Evolutionary conservation across 2,113 vertebrate species (phyloP), one percentile per base, ranked within the genome.

Genomic region (Sinocyclocheilus grahami): DNA sequence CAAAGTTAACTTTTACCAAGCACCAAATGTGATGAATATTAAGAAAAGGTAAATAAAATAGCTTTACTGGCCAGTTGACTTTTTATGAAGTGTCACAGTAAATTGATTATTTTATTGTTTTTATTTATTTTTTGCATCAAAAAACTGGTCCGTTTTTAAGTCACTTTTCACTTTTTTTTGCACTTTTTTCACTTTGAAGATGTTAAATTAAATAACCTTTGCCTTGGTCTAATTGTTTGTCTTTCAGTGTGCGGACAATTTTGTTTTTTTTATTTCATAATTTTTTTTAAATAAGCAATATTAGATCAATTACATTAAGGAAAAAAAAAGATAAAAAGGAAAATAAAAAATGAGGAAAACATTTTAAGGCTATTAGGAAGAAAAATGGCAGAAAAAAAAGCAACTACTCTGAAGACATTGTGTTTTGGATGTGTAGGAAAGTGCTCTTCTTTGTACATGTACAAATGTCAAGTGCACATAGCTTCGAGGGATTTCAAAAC

Each of bases 371-470:
- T 65, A 3, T 78, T 24, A 3, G 14, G 46, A 58, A 72, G 24
- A 83, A 60, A 84, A 20, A 20, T 71, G 62, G 74, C 42, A 46
- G 1, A 12, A 53, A 69, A 83, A 87, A 18, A 42, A 84, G 82
- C 53, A 18, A 20, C 42, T 42, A 7, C 7, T 42, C 6, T 42
- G 18, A 27, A 46, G 22, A 75, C 37, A 74, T 6, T 72, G 63
- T 71, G 63, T 60, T 63, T 84, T 12, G 16, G 53, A 27, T 48
- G 30, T 72, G 33, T 51, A n/a, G 65, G 46, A 42, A 42, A 37
- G 18, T 12, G 18, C 24, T 16, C 24, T 81, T 81, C 33, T 46
- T 78, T 22, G 53, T 78, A 58, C 51, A 62, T 72, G 33, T 75
- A 24, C 76, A 74, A 10, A 82, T 27, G 37, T 62, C 46, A 55